These are phyloP conservation scores for Ostrea denselamellosa DNA, from an alignment of 1,140 invertebrate genomes.

Conservation along the genomic window DNA sequence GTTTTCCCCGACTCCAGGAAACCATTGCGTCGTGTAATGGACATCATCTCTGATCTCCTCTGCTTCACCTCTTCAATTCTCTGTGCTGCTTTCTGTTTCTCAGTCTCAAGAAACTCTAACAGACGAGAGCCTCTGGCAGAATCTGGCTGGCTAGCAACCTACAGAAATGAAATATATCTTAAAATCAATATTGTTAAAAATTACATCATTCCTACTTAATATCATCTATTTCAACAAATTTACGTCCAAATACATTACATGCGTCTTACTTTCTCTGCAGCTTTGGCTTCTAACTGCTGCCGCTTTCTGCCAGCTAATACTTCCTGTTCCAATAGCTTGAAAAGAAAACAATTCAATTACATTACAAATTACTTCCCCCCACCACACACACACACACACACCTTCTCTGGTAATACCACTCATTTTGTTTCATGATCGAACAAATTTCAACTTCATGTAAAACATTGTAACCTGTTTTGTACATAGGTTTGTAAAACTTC, in stretches of 20 bases:
- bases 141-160: constrained; percentile 36
- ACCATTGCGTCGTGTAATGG: constrained; percentile 49
- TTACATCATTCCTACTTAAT: background rate
- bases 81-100: constrained; percentile 59
- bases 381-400: no score
- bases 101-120: constrained; percentile 61
- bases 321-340: constrained; percentile 73
- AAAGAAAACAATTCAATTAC: constrained; percentile 21
- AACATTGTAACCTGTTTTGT: no score
- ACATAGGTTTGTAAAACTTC: no score
- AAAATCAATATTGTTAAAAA: background rate
- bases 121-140: constrained; percentile 40
- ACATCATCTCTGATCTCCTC: constrained; percentile 60
- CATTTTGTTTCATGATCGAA: no score
- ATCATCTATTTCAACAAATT: background rate
- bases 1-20: constrained; percentile 49
- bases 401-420: no score
- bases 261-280: constrained; percentile 65
- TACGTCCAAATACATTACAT: background rate
- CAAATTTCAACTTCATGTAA: no score
- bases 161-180: background rate
- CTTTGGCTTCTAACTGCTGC: constrained; percentile 68
- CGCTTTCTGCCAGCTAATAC: constrained; percentile 70
- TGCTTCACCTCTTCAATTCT: constrained; percentile 69
- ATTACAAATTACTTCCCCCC: no score